Evolutionary conservation across 2,797 vertebrate genomes (phyloP).

Genomic region (Threskiornis aethiopicus): DNA sequence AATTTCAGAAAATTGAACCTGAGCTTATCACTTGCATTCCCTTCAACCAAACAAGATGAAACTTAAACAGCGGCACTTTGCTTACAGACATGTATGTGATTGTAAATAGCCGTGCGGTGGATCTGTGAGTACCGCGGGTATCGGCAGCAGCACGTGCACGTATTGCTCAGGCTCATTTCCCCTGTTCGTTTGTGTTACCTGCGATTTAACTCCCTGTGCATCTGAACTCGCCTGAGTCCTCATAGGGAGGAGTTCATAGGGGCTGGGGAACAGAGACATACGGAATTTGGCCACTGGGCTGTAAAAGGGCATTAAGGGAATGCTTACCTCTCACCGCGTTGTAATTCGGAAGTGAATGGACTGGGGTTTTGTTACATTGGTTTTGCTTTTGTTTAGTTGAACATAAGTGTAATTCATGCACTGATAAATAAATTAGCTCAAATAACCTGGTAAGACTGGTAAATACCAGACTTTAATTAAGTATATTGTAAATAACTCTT

Average conservation of each 20-base stretch:
- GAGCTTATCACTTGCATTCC: not conserved
- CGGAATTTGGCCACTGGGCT: not conserved
- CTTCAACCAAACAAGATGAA: not conserved
- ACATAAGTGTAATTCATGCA: not conserved
- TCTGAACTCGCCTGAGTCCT: not conserved
- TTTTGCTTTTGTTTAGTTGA: not conserved
- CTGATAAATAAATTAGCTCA: not conserved
- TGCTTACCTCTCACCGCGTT: not conserved
- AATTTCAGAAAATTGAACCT: not conserved
- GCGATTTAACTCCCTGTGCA: not conserved
- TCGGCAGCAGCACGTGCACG: accelerated
- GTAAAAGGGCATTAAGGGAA: not conserved
- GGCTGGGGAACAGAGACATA: not conserved
- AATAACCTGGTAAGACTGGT: not conserved
- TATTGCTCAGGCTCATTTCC: not conserved
- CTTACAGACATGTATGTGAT: not conserved
- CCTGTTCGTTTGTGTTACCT: not conserved
- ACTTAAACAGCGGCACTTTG: not conserved
- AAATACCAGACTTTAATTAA: not conserved
- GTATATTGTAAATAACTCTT: not conserved
- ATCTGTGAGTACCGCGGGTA: not conserved
- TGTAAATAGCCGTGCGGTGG: not conserved
- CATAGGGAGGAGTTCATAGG: not conserved
- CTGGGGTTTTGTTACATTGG: not conserved
- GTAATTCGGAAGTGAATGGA: not conserved